Percentiles rank a stretch among this genome's conserved stretches.
phyloP scores from a whole-genome alignment of 1,140 invertebrate species.

The Drosophila nebulosa region DNA sequence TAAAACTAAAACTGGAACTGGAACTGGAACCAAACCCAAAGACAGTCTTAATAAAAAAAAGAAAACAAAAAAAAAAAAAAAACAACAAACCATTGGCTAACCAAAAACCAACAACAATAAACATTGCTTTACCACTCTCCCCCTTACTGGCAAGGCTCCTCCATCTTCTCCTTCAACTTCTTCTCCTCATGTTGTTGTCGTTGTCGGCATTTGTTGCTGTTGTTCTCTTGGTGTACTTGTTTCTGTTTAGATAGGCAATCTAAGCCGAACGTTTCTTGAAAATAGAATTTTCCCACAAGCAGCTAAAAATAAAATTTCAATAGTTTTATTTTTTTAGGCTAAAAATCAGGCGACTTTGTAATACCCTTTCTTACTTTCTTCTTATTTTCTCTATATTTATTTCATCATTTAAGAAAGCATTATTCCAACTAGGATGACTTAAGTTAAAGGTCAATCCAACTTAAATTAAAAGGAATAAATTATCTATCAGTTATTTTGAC shows the following conservation, averaged over 20 bases:
- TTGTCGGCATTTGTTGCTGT: constrained; percentile 44
- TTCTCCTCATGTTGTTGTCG: not conserved
- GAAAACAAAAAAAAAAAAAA: too few species aligned
- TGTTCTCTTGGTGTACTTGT: constrained; percentile 52
- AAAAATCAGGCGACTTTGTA: constrained; percentile 19
- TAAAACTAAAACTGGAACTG: constrained; percentile 47
- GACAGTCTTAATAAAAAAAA: constrained; percentile 48
- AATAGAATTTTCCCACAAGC: constrained; percentile 78
- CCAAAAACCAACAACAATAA: constrained; percentile 74
- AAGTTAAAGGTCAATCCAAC: too few species aligned
- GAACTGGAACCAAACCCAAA: constrained; percentile 35
- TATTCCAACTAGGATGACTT: too few species aligned
- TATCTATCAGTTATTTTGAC: too few species aligned
- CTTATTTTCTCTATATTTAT: too few species aligned
- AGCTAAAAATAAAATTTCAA: constrained; percentile 67
- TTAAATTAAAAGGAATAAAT: too few species aligned
- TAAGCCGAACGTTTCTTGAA: constrained; percentile 57
- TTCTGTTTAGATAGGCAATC: constrained; percentile 69
- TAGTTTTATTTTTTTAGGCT: too few species aligned
- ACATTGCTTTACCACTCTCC: constrained; percentile 36
- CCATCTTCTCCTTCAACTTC: not conserved
- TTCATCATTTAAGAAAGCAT: too few species aligned
- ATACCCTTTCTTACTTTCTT: constrained; percentile 10
- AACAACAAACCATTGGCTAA: constrained; percentile 56
- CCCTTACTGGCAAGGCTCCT: too few species aligned